Evolutionary conservation across 1,140 invertebrate genomes (phyloP).

Genomic region (Rhynchophorus ferrugineus): DNA sequence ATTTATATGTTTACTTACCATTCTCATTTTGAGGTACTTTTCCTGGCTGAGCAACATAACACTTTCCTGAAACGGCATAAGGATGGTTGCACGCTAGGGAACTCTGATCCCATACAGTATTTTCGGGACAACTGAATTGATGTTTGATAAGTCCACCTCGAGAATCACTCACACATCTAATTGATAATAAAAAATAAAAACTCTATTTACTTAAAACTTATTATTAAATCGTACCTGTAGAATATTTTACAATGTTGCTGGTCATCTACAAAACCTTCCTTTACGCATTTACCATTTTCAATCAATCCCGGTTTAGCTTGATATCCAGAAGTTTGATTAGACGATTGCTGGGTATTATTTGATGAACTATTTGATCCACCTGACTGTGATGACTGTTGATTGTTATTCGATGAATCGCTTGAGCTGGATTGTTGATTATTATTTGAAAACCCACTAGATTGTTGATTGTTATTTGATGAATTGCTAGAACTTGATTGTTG

Average conservation of each 20-base stretch:
- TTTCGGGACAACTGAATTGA: constrained; percentile 55
- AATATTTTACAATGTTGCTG: constrained; percentile 66
- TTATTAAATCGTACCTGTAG: constrained; percentile 54
- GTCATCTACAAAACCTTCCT: constrained; percentile 63
- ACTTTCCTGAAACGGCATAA: constrained; percentile 34
- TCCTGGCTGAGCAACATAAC: constrained; percentile 12
- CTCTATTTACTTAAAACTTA: background rate
- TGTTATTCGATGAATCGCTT: background rate
- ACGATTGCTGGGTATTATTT: background rate
- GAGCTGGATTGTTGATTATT: constrained; percentile 11
- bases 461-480: background rate
- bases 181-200: constrained; percentile 37
- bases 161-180: constrained; percentile 54
- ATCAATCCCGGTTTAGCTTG: constrained; percentile 20
- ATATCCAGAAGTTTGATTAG: background rate
- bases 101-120: constrained; percentile 55
- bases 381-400: constrained; percentile 1
- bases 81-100: constrained; percentile 53
- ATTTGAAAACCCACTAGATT: constrained; percentile 13
- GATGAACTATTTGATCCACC: background rate
- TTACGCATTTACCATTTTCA: constrained; percentile 34
- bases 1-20: too few species aligned
- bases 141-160: constrained; percentile 45
- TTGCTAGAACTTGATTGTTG: constrained; percentile 1
- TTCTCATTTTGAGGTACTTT: background rate